Base-by-base conservation (phyloP, 2,113 vertebrate species). In the Rhinopomastus cyanomelas region DNA sequence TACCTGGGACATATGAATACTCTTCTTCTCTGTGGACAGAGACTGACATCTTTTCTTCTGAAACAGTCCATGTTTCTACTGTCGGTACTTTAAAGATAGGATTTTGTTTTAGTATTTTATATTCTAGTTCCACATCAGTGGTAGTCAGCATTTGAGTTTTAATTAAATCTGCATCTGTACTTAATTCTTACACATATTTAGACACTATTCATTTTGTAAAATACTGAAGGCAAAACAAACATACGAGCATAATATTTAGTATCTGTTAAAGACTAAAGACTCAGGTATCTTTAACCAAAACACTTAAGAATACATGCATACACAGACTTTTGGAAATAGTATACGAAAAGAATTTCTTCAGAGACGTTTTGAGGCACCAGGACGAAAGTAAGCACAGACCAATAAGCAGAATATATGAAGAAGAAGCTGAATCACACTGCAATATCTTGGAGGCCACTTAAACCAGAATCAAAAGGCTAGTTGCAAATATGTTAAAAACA, bases 21-120 rank as follows among this genome's bases (percentile, higher is more conserved):
- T 98, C 97, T 85, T 98, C 97, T 94, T 97, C 97, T 90, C 91
- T 96, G 68, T 97, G 97, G 88, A 97, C 96, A 91, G 97, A 97
- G 96, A 98, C 94, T 69, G 97, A 97, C 96, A 97, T 95, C 95
- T 98, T 97, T 96, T 98, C 97, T 97, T 98, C 97, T 90, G 97
- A 97, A 96, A 97, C 66, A 92, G 97, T 96, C 97, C 97, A 97
- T 88, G 96, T 97, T 88, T 97, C 96, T 90, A 98, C 97, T 42
- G 97, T 96, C 19, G 97, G 97, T 91, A 97, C 97, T 98, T 97
- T 93, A 97, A 97, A 97, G 85, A 97, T 88, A 98, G 94, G 90
- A 95, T 93, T 94, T 95, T 78, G 88, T 5, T 95, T 98, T 95
- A 97, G 94, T 85, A 69, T 74, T 90, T 81, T 59, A 59, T 94